Percentiles rank a stretch among this genome's conserved stretches.
Evolutionary conservation across 2,113 vertebrate species (phyloP).

Genomic region (Notarius quadriscutis): DNA sequence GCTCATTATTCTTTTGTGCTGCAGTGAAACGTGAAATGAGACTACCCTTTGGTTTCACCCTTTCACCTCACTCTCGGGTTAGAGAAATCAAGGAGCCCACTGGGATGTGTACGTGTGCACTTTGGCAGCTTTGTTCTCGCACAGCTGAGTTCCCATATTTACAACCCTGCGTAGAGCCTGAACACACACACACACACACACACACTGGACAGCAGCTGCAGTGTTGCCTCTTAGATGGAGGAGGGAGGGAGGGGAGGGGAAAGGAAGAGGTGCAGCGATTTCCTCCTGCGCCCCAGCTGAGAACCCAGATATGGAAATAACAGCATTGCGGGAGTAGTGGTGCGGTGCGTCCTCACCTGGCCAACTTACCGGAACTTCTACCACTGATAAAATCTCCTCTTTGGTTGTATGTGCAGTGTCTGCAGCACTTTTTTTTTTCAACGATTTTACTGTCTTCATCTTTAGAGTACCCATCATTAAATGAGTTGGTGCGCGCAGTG

Average conservation of each 20-base stretch:
- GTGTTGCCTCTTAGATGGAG: slow-evolving; percentile 49
- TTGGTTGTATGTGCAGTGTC: slow-evolving; percentile 17
- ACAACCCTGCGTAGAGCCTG: slow-evolving; percentile 34
- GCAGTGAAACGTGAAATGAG: slow-evolving; percentile 5
- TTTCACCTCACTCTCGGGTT: neutral
- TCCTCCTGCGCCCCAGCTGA: slow-evolving; percentile 62
- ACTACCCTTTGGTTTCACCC: neutral
- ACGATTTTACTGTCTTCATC: neutral
- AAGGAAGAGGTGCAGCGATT: slow-evolving; percentile 52
- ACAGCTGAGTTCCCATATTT: slow-evolving; percentile 53
- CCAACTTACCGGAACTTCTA: slow-evolving; percentile 44
- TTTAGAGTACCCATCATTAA: neutral
- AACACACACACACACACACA: slow-evolving; percentile 10
- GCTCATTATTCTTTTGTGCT: neutral
- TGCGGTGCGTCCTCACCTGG: slow-evolving; percentile 28
- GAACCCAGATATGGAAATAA: slow-evolving; percentile 57
- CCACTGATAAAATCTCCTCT: neutral
- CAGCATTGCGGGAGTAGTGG: slow-evolving; percentile 66
- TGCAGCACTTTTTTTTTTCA: neutral
- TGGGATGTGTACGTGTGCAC: slow-evolving; percentile 2
- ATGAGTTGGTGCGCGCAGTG: slow-evolving; percentile 46
- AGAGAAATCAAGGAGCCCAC: neutral
- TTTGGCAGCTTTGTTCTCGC: slow-evolving; percentile 38
- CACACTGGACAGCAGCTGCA: slow-evolving; percentile 59
- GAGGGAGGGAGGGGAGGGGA: slow-evolving; percentile 47